Conservation (phyloP, 2,888 invertebrate species). For the Ophioninae sp. region DNA sequence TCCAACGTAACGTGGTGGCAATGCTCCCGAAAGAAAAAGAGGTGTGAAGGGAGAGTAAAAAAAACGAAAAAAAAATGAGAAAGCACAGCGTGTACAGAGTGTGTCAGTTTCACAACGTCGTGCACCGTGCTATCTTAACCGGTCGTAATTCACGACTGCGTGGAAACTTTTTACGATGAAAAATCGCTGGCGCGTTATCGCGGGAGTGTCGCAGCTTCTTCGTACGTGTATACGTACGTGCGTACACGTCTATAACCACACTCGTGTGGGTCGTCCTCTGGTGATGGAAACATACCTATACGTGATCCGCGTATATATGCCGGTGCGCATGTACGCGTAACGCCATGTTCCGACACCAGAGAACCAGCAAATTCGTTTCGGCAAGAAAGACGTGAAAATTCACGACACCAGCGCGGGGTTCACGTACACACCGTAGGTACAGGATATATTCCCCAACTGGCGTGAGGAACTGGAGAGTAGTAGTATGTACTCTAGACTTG, state of each 20-base stretch:
- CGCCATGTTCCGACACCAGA: neutral
- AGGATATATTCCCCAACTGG: conserved; percentile 42
- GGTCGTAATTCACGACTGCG: conserved; percentile 61
- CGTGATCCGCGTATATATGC: neutral
- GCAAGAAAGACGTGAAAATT: conserved; percentile 37
- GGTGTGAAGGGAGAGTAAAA: conserved; percentile 25
- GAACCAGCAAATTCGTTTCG: conserved; percentile 48
- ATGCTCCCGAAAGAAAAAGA: neutral
- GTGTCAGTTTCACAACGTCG: conserved; percentile 57
- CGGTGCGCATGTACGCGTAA: neutral
- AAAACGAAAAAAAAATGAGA: conserved; percentile 11
- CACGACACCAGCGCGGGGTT: conserved; percentile 1
- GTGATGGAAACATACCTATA: neutral
- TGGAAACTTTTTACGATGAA: conserved; percentile 64
- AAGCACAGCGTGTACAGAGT: conserved; percentile 38
- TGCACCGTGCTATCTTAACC: conserved; percentile 61
- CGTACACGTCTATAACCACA: neutral
- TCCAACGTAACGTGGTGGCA: neutral
- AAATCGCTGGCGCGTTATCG: conserved; percentile 62
- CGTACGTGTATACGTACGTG: neutral
- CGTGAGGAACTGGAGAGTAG: conserved; percentile 32
- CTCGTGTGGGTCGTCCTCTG: neutral
- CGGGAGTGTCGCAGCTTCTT: conserved; percentile 13
- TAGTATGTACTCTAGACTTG: conserved; percentile 29
- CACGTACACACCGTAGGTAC: neutral